Percentiles rank a stretch among this genome's conserved stretches.
These are phyloP conservation scores for Synaphobranchus kaupii DNA, from an alignment of 2,797 vertebrate species.

Conservation along the genomic window DNA sequence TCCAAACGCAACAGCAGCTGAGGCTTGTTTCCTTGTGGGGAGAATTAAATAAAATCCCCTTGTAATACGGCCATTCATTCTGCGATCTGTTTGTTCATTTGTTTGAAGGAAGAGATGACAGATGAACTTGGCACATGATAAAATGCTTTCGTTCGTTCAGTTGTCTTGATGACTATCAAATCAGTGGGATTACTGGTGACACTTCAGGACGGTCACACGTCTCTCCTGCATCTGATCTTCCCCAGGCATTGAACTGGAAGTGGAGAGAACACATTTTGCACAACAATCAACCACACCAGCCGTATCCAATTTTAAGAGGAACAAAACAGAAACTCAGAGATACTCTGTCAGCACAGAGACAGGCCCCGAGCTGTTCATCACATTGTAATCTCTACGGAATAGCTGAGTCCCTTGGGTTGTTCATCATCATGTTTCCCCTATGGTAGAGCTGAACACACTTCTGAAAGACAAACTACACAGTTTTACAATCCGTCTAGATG, in stretches of 20 bases:
- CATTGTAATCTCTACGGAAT: background rate
- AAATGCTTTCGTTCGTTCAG: background rate
- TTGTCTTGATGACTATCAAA: background rate
- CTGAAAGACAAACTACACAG: background rate
- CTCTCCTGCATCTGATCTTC: background rate
- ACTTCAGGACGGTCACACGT: background rate
- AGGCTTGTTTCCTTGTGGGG: background rate
- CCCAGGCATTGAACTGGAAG: background rate
- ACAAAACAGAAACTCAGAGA: background rate
- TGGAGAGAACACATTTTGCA: constrained; percentile 12
- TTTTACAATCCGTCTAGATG: background rate
- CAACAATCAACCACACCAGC: constrained; percentile 19
- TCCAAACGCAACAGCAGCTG: background rate
- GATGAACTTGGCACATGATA: background rate
- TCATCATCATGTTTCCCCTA: background rate
- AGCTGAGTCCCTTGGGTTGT: background rate
- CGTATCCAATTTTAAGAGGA: constrained; percentile 22
- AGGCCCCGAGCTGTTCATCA: background rate
- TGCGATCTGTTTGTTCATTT: background rate
- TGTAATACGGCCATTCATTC: background rate
- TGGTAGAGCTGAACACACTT: background rate
- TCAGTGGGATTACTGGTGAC: background rate
- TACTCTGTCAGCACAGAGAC: background rate
- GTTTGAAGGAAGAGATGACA: background rate
- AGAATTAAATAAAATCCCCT: background rate